Percentiles rank a stretch among this genome's conserved stretches.
Evolutionary conservation across 2,888 invertebrate genomes (phyloP).

Genomic region (Drosophila kambysellisi): DNA sequence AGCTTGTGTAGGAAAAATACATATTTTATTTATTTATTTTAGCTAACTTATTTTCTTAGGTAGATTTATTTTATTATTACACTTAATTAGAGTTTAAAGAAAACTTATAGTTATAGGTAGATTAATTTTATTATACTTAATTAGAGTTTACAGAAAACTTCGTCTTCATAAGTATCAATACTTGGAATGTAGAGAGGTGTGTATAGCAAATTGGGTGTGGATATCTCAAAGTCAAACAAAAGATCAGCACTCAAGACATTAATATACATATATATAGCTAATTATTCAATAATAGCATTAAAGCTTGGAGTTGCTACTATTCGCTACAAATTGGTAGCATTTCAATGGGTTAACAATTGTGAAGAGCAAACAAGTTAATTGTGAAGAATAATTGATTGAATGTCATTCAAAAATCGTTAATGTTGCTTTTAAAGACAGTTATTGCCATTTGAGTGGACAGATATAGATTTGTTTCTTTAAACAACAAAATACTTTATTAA

Average conservation of each 20-base stretch:
- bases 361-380: slow-evolving; percentile 28
- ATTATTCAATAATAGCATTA: background rate
- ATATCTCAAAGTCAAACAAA: slow-evolving; percentile 1
- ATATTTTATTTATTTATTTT: background rate
- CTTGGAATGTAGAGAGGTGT: background rate
- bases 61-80: no score
- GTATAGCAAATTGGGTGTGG: background rate
- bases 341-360: background rate
- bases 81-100: no score
- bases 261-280: slow-evolving; percentile 5
- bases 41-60: background rate
- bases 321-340: background rate
- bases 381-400: slow-evolving; percentile 32
- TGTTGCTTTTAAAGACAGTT: slow-evolving; percentile 34
- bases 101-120: background rate
- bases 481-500: background rate
- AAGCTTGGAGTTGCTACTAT: background rate
- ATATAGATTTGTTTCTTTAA: slow-evolving; percentile 13
- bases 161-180: background rate
- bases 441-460: slow-evolving; percentile 41
- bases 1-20: background rate
- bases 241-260: background rate
- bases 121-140: background rate
- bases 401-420: slow-evolving; percentile 27
- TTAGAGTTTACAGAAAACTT: background rate